Evolutionary conservation across 2,888 invertebrate species (phyloP), one percentile per base, ranked within the genome.

Genomic region (Rhagonycha lutea): DNA sequence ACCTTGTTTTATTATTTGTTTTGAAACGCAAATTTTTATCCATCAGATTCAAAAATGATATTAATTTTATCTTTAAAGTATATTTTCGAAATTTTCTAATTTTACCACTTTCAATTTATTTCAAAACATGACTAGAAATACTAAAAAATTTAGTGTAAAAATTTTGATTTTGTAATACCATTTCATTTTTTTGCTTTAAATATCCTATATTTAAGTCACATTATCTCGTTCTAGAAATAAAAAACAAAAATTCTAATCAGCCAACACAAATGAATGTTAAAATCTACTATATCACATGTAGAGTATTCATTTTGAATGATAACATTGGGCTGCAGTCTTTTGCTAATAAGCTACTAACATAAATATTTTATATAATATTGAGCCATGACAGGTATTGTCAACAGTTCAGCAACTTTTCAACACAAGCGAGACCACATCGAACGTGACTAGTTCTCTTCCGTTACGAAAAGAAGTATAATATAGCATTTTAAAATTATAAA

Each of bases 351-450:
- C 79, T 77, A 76, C 77, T 77, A 76, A 76, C 69, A 74, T 74
- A 76, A 65, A 65, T 65, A 74, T 75, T 47, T 47, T n/a, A n/a
- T 47, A 47, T 47, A 47, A 77, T 77, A 77, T 79, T 79, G 79
- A 79, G 79, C 79, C 76, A 74, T 73, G 73, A 75, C 79, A 79
- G 77, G 79, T 79, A 79, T 79, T 79, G 79, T 79, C 79, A 77
- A 79, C 71, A 70, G 72, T 71, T 78, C 74, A 74, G 77, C 72
- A 74, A 73, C 73, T 76, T 77, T 72, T 72, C 72, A 72, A 72
- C 61, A 77, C 47, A 61, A 74, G 74, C 74, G 71, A 74, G 74
- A 74, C 69, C 47, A 71, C 74, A 72, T 69, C 32, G 68, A 77
- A 32, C 68, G 77, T 72, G 71, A 77, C 77, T 77, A 77, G 74